Evolutionary conservation across 2,888 invertebrate genomes (phyloP), one percentile per base, ranked within the genome.

Genomic region (Criorhina ranunculi): DNA sequence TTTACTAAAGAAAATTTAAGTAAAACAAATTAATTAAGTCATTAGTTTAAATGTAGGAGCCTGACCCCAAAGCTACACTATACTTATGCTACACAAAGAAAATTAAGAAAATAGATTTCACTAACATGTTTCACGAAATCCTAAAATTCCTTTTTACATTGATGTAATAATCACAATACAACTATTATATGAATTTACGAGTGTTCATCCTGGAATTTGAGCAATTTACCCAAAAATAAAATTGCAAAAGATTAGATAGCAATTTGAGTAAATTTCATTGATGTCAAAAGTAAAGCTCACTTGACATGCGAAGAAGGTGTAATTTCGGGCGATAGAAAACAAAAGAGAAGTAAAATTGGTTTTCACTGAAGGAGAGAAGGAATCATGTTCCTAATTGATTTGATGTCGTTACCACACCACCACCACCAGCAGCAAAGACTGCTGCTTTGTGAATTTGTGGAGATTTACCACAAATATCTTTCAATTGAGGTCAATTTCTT

Each of bases 301-400:
- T 77, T 72, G 64, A 77, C 66, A 77, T 77, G 82, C 66, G 64
- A 82, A 66, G 66, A 77, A 77, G 82, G 77, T 82, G 77, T 59
- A 72, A 72, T 82, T n/a, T 66, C 59, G 64, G 69, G 40, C 78
- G 76, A 69, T 64, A 59, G 77, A 62, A 62, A 62, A 62, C 44
- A 60, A 42, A 49, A 60, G 42, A n/a, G 49, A 64, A 70, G 59
- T 59, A 66, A 81, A 81, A 81, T 81, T 81, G 81, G 64, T 81
- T 81, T 81, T 42, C 64, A 35, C 57, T 31, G 44, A 69, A 67
- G 42, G 59, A 59, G 62, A 40, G 49, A 19, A 60, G 37, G 70
- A 82, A 82, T 82, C 77, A 82, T 77, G 82, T 82, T 66, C 77
- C 66, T 82, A 82, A 82, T 82, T 82, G 82, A 82, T 82, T 82